Conservation (phyloP, 2,797 vertebrate species). For the Gymnopithys bicolor region DNA sequence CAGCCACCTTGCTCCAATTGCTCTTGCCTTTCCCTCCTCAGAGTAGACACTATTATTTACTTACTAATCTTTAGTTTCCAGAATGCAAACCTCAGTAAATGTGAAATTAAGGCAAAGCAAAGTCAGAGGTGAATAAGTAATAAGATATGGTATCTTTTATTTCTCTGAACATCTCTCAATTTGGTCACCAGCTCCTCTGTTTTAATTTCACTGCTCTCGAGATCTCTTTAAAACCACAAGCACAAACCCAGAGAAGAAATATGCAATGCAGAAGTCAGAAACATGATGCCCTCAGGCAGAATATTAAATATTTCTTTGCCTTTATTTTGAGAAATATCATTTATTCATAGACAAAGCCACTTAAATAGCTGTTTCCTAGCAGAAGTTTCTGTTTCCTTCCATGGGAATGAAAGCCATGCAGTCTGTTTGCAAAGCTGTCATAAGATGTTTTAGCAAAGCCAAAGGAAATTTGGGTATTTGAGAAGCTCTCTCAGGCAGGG, state of each 20-base stretch:
- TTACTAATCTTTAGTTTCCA: neutral
- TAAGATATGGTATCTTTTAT: neutral
- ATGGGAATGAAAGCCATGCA: neutral
- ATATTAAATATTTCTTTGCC: neutral
- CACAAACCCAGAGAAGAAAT: neutral
- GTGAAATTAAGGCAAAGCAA: neutral
- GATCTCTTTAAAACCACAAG: neutral
- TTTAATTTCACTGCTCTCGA: neutral
- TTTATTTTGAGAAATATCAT: neutral
- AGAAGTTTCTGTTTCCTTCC: neutral
- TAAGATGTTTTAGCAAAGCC: neutral
- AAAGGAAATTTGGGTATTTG: neutral
- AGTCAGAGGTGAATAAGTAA: neutral
- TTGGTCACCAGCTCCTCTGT: neutral
- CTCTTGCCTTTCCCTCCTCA: neutral
- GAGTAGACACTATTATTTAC: neutral
- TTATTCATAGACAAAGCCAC: conserved; percentile 15
- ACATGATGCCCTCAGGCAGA: neutral
- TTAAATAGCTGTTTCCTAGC: conserved; percentile 5
- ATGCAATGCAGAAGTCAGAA: neutral
- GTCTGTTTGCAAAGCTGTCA: neutral
- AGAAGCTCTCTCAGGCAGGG: neutral
- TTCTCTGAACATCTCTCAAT: neutral
- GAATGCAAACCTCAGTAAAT: neutral
- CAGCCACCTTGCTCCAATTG: neutral